A percentile compares a stretch with the other conserved stretches of the same genome.
Evolutionary conservation across 2,888 invertebrate species (phyloP).

Genomic region (Hydrotaea diabolus): DNA sequence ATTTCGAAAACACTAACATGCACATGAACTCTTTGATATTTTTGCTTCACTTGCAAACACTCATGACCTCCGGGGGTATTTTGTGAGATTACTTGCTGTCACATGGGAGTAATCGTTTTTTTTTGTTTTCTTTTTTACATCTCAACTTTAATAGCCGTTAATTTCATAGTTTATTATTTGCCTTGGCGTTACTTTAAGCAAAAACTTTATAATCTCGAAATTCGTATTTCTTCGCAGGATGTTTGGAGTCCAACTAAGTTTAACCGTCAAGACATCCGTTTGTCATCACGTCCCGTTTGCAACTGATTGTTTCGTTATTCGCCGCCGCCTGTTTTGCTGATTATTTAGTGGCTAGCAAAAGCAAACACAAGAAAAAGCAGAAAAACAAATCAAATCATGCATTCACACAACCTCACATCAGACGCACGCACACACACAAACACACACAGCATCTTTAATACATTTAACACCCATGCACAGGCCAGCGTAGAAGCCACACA

Average conservation of each 20-base stretch:
- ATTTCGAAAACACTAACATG: too few relatives aligned
- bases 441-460: slow-evolving; percentile 4
- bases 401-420: not conserved
- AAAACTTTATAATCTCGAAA: not conserved
- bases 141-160: slow-evolving; percentile 37
- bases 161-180: slow-evolving; percentile 38
- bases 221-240: not conserved
- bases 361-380: too few relatives aligned
- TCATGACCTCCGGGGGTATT: not conserved
- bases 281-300: slow-evolving; percentile 49
- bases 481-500: not conserved
- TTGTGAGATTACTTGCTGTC: too few relatives aligned
- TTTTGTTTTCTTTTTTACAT: slow-evolving; percentile 14
- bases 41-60: not conserved
- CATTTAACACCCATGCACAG: slow-evolving; percentile 12
- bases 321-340: not conserved
- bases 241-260: not conserved
- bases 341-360: slow-evolving; percentile 9
- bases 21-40: not conserved
- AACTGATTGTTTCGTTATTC: slow-evolving; percentile 53
- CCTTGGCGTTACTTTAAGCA: not conserved
- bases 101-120: not conserved
- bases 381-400: slow-evolving; percentile 5
- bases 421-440: not conserved
- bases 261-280: slow-evolving; percentile 55